Evolutionary conservation across 2,888 invertebrate species (phyloP), one percentile per base, ranked within the genome.

Genomic region (Alentia gelatinosa): DNA sequence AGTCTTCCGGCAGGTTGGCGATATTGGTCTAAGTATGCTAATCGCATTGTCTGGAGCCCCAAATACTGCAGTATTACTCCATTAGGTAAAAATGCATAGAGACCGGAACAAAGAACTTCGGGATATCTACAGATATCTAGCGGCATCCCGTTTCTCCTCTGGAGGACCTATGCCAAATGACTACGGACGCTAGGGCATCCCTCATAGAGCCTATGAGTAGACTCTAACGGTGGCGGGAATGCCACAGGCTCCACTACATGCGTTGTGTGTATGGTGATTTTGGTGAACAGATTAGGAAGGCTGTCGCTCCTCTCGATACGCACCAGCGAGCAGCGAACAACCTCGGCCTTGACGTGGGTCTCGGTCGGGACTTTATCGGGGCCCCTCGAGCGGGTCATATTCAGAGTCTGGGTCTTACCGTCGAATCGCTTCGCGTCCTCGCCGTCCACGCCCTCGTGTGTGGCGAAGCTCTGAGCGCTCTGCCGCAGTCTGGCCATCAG

Each of bases 391-490:
- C 56, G 56, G 56, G 26, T 74, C 15, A 33, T 4, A 74, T 26
- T 74, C 74, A 74, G 74, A 74, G 74, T 74, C 74, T 74, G 79
- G 9, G 79, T 39, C 79, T 79, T 79, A 79, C 79, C 79, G 39
- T 79, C 39, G 37, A 79, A 37, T 23, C 79, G 35, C 23, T 35
- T 33, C 1, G 15, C 39, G 79, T 79, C 79, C 37, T 39, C 79
- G 79, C 23, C 15, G 9, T 12, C 63, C 12, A 3, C 37, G 40
- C 74, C 89, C 37, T 90, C 74, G 47, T 75, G 50, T 1, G 40
- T 40, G 39, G 90, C 90, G 30, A 90, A 90, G 83, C 79, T 79
- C 35, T 83, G 90, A 35, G 90, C 90, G 50, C 50, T 90, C 35
- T 50, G 35, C 47, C 26, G 42, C 7, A 90, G 90, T 12, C 74